Conservation (phyloP, 2,888 invertebrate species). For the Spatulosminthurus flaviceps region DNA sequence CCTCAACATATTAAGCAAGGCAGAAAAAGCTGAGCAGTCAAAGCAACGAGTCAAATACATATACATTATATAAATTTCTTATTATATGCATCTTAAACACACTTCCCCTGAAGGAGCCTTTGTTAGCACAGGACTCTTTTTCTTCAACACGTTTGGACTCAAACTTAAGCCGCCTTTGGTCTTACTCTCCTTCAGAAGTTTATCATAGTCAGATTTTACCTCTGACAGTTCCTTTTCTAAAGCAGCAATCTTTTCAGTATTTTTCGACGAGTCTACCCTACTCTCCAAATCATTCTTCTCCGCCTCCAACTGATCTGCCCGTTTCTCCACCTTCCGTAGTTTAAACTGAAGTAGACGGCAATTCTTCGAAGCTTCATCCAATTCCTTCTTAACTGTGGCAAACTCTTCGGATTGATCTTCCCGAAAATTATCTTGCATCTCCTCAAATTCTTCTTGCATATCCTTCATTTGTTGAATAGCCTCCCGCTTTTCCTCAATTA, state of each 20-base stretch:
- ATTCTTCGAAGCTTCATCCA: slow-evolving; percentile 95
- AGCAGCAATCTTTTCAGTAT: slow-evolving; percentile 77
- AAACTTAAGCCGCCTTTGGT: slow-evolving; percentile 71
- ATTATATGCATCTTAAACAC: slow-evolving; percentile 8
- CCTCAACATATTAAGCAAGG: not conserved
- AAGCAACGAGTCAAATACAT: too few relatives aligned
- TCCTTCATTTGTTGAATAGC: slow-evolving; percentile 92
- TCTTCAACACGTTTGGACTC: slow-evolving; percentile 53
- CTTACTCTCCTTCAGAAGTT: slow-evolving; percentile 79
- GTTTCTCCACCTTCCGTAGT: slow-evolving; percentile 92
- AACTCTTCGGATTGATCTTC: slow-evolving; percentile 98
- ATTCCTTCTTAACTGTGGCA: slow-evolving; percentile 89
- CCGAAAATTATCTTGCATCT: slow-evolving; percentile 96
- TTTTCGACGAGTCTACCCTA: slow-evolving; percentile 65
- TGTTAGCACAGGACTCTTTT: slow-evolving; percentile 61
- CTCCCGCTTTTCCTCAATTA: slow-evolving; percentile 96
- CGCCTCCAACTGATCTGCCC: slow-evolving; percentile 83
- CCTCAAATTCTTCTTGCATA: slow-evolving; percentile 97
- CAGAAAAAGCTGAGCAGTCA: too few relatives aligned
- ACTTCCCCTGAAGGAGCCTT: slow-evolving; percentile 63
- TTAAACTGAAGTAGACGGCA: slow-evolving; percentile 98
- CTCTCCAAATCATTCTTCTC: slow-evolving; percentile 77
- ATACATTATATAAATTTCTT: too few relatives aligned
- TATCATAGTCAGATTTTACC: slow-evolving; percentile 77
- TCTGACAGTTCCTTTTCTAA: slow-evolving; percentile 86